phyloP scores from a whole-genome alignment of 2,888 invertebrate species.

The Lasius platythorax region DNA sequence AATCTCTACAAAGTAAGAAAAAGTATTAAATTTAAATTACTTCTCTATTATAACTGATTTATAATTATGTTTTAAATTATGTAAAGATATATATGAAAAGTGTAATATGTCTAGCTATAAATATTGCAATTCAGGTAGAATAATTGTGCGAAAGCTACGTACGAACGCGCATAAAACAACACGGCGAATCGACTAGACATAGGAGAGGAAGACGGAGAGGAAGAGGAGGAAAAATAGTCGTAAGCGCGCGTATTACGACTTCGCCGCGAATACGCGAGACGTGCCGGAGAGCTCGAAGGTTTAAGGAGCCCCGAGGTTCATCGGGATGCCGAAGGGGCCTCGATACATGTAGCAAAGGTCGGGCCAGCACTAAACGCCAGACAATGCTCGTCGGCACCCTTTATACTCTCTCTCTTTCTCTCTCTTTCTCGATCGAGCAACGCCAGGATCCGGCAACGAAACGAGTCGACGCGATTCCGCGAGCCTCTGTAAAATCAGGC shows the following conservation, averaged over 20 bases:
- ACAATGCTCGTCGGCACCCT: constrained; percentile 79
- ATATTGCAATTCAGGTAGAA: background rate
- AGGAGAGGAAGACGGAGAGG: background rate
- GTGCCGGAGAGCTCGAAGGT: constrained; percentile 54
- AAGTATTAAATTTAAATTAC: constrained; percentile 18
- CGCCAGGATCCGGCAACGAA: constrained; percentile 61
- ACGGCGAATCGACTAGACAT: constrained; percentile 15
- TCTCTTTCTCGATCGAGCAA: constrained; percentile 70
- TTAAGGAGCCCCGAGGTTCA: constrained; percentile 69
- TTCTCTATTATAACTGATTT: background rate
- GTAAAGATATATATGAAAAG: background rate
- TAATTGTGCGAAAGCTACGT: constrained; percentile 5
- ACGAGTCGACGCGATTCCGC: constrained; percentile 63
- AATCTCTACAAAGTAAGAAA: background rate
- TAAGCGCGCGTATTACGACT: constrained; percentile 74
- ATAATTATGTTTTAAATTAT: background rate
- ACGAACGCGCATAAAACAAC: constrained; percentile 12
- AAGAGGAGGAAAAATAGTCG: constrained; percentile 45
- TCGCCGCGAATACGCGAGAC: constrained; percentile 64
- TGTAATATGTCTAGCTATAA: background rate
- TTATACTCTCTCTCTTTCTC: constrained; percentile 63
- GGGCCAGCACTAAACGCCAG: constrained; percentile 79
- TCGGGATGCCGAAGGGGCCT: constrained; percentile 72
- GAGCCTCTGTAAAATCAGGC: constrained; percentile 73
- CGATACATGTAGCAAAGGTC: constrained; percentile 78